Evolutionary conservation across 92 coral and sea anemone species (phyloP).

Genomic region (Muricea muricata): DNA sequence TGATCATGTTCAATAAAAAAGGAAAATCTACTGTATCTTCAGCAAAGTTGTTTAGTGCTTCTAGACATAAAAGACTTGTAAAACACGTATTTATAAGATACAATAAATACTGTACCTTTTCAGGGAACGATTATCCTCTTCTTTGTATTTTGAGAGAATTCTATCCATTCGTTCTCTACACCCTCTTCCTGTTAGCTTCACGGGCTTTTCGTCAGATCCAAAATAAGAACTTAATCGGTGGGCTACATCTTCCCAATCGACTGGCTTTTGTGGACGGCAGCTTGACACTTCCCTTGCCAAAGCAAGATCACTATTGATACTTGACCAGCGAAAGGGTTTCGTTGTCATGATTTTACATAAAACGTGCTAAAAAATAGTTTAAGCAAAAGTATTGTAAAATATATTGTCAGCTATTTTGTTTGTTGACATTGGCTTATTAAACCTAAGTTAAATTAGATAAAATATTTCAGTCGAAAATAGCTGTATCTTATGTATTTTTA

Average conservation of each 20-base stretch:
- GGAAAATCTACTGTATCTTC: not conserved
- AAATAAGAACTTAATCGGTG: slow-evolving; percentile 19
- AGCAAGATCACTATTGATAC: slow-evolving; percentile 34
- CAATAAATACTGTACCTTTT: slow-evolving; percentile 13
- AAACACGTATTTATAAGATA: too few relatives aligned
- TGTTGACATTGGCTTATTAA: too few relatives aligned
- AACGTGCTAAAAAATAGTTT: too few relatives aligned
- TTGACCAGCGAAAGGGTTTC: slow-evolving; percentile 51
- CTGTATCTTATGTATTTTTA: not conserved
- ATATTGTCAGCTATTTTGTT: too few relatives aligned
- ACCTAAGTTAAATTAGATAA: too few relatives aligned
- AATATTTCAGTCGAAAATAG: not conserved
- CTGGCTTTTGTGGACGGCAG: slow-evolving; percentile 14
- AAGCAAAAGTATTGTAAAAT: too few relatives aligned
- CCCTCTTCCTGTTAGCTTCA: slow-evolving; percentile 38
- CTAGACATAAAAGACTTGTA: too few relatives aligned
- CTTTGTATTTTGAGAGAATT: slow-evolving; percentile 34
- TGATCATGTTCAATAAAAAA: too few relatives aligned
- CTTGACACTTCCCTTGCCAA: slow-evolving; percentile 37
- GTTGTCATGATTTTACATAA: slow-evolving; percentile 1
- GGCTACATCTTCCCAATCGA: slow-evolving; percentile 48
- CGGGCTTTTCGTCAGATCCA: slow-evolving; percentile 21
- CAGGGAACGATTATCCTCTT: slow-evolving; percentile 46
- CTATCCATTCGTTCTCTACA: slow-evolving; percentile 54
- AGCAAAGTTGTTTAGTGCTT: slow-evolving; percentile 1